A percentile compares a stretch with the other conserved stretches of the same genome.
phyloP scores from a whole-genome alignment of 2,113 vertebrate species.

The Fulica atra region DNA sequence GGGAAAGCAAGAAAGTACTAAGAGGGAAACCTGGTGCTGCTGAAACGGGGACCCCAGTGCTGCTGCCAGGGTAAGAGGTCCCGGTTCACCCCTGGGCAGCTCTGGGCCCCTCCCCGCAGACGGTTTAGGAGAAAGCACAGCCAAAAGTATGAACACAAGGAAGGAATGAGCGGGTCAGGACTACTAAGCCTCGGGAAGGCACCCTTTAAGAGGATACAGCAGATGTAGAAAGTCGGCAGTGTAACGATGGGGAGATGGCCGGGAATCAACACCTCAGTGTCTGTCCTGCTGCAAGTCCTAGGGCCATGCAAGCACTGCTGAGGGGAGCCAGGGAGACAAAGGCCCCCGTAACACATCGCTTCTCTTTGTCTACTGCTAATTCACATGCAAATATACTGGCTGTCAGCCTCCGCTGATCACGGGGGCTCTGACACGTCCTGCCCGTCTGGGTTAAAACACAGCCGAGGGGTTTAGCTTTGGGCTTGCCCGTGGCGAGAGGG shows the following conservation, averaged over 20 bases:
- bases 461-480: neutral
- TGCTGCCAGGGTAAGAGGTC: neutral
- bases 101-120: neutral
- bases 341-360: neutral
- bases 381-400: conserved; percentile 7
- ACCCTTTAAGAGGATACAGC: neutral
- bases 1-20: neutral
- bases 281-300: neutral
- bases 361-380: neutral
- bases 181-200: neutral
- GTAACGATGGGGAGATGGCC: neutral
- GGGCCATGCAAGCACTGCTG: neutral
- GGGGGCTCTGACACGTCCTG: neutral
- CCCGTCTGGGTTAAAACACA: neutral
- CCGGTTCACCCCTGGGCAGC: neutral
- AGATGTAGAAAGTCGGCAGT: neutral
- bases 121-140: neutral
- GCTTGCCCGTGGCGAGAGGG: neutral
- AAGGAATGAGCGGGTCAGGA: neutral
- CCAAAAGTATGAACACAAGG: neutral
- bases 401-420: neutral
- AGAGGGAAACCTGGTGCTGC: neutral
- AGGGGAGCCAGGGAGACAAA: neutral
- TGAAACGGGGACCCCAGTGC: neutral
- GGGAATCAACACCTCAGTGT: neutral